phyloP scores from a whole-genome alignment of 1,140 invertebrate species.

The Drosophila tsacasi region DNA sequence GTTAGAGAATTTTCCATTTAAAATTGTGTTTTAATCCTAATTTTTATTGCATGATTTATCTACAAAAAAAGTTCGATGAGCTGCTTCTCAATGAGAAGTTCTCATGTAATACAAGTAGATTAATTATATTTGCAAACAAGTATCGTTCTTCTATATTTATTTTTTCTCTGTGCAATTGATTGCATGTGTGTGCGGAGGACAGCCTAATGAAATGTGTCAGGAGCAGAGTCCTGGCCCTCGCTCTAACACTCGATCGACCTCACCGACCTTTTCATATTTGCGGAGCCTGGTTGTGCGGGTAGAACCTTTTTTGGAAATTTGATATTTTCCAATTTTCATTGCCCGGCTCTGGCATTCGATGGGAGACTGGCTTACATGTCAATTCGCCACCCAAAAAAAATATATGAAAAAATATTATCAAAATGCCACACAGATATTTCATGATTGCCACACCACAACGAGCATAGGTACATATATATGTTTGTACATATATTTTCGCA shows the following conservation, averaged over 20 bases:
- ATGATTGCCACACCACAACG: slow-evolving; percentile 20
- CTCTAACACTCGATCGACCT: slow-evolving; percentile 58
- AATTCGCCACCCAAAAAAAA: slow-evolving; percentile 36
- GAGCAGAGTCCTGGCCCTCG: slow-evolving; percentile 54
- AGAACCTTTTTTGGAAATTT: slow-evolving; percentile 64
- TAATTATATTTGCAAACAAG: neutral
- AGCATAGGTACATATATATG: slow-evolving; percentile 12
- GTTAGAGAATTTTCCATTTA: neutral
- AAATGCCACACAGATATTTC: slow-evolving; percentile 60
- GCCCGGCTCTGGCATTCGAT: slow-evolving; percentile 62
- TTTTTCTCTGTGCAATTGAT: neutral
- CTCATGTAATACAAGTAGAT: no score
- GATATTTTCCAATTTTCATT: slow-evolving; percentile 83
- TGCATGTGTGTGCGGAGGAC: slow-evolving; percentile 37
- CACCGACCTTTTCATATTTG: slow-evolving; percentile 50
- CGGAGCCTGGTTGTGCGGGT: slow-evolving; percentile 4
- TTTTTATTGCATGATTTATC: neutral
- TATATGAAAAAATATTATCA: slow-evolving; percentile 49
- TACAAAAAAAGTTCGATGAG: neutral
- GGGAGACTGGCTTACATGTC: slow-evolving; percentile 60
- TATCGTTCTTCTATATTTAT: neutral
- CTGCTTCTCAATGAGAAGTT: no score
- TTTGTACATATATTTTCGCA: slow-evolving; percentile 48
- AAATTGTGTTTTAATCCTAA: neutral
- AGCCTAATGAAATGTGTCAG: slow-evolving; percentile 81